Conservation (phyloP, 1,140 invertebrate species). For the Drosophila neocordata region DNA sequence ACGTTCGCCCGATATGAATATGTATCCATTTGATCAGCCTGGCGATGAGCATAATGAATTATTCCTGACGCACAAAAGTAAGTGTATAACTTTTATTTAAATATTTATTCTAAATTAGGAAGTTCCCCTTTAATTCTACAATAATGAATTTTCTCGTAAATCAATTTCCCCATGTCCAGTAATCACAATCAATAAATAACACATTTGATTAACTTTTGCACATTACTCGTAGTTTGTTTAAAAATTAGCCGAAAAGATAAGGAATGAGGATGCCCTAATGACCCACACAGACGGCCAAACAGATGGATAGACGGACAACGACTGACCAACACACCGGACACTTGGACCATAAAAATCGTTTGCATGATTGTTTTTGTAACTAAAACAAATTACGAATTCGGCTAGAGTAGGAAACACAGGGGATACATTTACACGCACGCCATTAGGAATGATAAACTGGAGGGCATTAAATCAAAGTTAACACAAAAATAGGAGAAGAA, state of each 20-base stretch:
- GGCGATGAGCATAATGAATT: slow-evolving; percentile 73
- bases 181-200: slow-evolving; percentile 66
- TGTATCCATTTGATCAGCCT: slow-evolving; percentile 75
- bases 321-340: slow-evolving; percentile 27
- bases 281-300: slow-evolving; percentile 24
- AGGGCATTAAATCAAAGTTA: slow-evolving; percentile 81
- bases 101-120: neutral
- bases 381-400: slow-evolving; percentile 63
- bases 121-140: neutral
- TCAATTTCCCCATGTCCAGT: neutral
- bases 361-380: slow-evolving; percentile 70
- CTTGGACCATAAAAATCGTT: slow-evolving; percentile 57
- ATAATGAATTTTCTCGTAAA: neutral
- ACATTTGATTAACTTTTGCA: slow-evolving; percentile 65
- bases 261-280: slow-evolving; percentile 40
- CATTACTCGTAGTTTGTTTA: slow-evolving; percentile 57
- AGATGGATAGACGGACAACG: slow-evolving; percentile 17
- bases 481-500: slow-evolving; percentile 44
- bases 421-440: slow-evolving; percentile 71
- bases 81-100: slow-evolving; percentile 48
- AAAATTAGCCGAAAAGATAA: slow-evolving; percentile 63
- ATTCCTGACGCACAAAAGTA: slow-evolving; percentile 71
- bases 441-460: slow-evolving; percentile 77
- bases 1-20: slow-evolving; percentile 78
- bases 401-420: slow-evolving; percentile 36